Conservation (phyloP, 1,140 invertebrate species). For the Caenorhabditis brenneri region DNA sequence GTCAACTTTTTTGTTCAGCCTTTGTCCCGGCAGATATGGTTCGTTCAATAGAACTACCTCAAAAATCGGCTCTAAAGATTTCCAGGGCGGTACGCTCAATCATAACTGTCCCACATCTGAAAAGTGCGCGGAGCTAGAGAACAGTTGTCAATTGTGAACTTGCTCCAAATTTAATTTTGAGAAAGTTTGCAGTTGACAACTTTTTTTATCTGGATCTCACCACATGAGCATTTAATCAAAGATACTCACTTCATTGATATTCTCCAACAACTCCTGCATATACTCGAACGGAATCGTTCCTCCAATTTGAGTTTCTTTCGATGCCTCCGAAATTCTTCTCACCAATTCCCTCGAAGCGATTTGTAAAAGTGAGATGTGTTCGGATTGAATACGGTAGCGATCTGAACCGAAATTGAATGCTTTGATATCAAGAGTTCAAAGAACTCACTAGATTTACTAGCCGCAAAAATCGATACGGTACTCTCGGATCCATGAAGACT, state of each 20-base stretch:
- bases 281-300: constrained; percentile 34
- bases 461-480: constrained; percentile 47
- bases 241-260: neutral
- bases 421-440: neutral
- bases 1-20: too few relatives aligned
- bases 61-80: too few relatives aligned
- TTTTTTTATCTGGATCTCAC: too few relatives aligned
- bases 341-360: constrained; percentile 44
- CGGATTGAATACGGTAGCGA: constrained; percentile 52
- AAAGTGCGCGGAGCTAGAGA: too few relatives aligned
- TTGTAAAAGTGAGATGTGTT: constrained; percentile 34
- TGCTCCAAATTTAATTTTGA: too few relatives aligned
- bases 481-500: constrained; percentile 42
- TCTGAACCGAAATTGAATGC: constrained; percentile 23
- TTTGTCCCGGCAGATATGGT: too few relatives aligned
- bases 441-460: constrained; percentile 49
- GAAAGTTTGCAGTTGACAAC: too few relatives aligned
- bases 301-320: neutral
- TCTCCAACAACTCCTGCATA: neutral
- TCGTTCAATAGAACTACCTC: too few relatives aligned
- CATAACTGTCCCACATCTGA: too few relatives aligned
- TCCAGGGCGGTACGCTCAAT: too few relatives aligned
- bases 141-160: too few relatives aligned
- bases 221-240: neutral
- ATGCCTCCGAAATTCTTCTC: neutral